A percentile compares a stretch with the other conserved stretches of the same genome.
Conservation (phyloP, 2,888 invertebrate genomes). For the Atrina japonica region DNA sequence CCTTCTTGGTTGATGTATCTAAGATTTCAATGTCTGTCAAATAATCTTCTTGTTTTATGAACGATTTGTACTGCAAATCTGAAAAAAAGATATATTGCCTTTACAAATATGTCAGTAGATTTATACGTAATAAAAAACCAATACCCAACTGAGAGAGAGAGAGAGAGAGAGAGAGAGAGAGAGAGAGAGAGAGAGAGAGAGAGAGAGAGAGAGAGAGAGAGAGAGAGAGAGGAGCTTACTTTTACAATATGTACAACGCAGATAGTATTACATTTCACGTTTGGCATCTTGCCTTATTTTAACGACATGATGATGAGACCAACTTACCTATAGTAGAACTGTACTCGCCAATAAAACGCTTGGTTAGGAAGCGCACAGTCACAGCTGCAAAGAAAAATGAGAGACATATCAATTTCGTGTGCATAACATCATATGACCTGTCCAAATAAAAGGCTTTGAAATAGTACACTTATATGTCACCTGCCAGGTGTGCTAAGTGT, state of each 20-base stretch:
- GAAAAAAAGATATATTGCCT: slow-evolving; percentile 46
- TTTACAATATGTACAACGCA: no score
- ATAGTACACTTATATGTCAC: no score
- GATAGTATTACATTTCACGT: background rate
- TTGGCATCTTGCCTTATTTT: slow-evolving; percentile 2
- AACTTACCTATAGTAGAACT: slow-evolving; percentile 71
- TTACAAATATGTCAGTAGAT: no score
- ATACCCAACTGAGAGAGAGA: no score
- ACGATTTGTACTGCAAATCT: slow-evolving; percentile 69
- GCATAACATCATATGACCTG: no score
- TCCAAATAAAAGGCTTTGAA: no score
- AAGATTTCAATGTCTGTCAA: slow-evolving; percentile 70
- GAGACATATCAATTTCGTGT: background rate
- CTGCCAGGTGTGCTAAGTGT: no score
- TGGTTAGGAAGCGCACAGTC: slow-evolving; percentile 71
- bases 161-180: slow-evolving; percentile 7
- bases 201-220: slow-evolving; percentile 31
- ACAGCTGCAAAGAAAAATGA: slow-evolving; percentile 62
- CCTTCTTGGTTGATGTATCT: slow-evolving; percentile 65
- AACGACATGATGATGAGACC: background rate
- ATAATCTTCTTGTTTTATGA: slow-evolving; percentile 62
- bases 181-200: slow-evolving; percentile 10
- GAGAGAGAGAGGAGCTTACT: slow-evolving; percentile 32
- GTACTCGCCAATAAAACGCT: slow-evolving; percentile 74
- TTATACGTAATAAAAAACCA: no score